Evolutionary conservation across 2,888 invertebrate species (phyloP).

Genomic region (Ectemnius lituratus): DNA sequence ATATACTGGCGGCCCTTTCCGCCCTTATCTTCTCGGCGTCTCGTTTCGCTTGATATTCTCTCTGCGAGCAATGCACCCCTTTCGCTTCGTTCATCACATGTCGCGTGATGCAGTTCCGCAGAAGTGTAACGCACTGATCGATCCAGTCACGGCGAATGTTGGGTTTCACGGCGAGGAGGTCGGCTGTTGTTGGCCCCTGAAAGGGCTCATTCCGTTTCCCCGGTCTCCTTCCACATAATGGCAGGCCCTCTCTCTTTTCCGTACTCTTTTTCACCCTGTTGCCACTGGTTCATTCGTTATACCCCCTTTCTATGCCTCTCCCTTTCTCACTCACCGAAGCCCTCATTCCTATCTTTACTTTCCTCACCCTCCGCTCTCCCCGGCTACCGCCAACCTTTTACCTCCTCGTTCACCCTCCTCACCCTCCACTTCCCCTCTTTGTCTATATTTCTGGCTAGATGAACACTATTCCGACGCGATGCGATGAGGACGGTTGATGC

Average conservation of each 20-base stretch:
- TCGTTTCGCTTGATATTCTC: slow-evolving; percentile 25
- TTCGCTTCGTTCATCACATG: slow-evolving; percentile 17
- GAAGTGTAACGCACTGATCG: slow-evolving; percentile 60
- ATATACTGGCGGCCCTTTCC: slow-evolving; percentile 23
- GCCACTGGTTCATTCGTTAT: slow-evolving; percentile 7
- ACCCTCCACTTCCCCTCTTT: slow-evolving; percentile 9
- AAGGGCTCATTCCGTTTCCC: slow-evolving; percentile 20
- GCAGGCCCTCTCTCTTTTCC: not conserved
- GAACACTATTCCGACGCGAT: too few species aligned
- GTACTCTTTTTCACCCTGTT: slow-evolving; percentile 34
- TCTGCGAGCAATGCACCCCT: slow-evolving; percentile 4
- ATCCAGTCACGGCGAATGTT: slow-evolving; percentile 66
- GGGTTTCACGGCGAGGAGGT: slow-evolving; percentile 38
- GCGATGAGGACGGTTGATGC: too few species aligned
- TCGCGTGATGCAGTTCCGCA: slow-evolving; percentile 25
- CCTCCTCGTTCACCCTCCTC: not conserved
- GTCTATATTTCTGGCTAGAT: too few species aligned
- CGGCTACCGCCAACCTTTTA: not conserved
- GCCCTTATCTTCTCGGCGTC: slow-evolving; percentile 37
- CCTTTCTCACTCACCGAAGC: slow-evolving; percentile 27
- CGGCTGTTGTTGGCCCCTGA: slow-evolving; percentile 34
- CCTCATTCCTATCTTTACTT: not conserved
- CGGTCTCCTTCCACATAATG: slow-evolving; percentile 18
- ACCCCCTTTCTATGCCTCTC: slow-evolving; percentile 23
- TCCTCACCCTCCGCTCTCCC: slow-evolving; percentile 3